Percentiles rank a stretch among this genome's conserved stretches.
phyloP scores from a whole-genome alignment of 2,888 invertebrate species.

The Eledone cirrhosa region DNA sequence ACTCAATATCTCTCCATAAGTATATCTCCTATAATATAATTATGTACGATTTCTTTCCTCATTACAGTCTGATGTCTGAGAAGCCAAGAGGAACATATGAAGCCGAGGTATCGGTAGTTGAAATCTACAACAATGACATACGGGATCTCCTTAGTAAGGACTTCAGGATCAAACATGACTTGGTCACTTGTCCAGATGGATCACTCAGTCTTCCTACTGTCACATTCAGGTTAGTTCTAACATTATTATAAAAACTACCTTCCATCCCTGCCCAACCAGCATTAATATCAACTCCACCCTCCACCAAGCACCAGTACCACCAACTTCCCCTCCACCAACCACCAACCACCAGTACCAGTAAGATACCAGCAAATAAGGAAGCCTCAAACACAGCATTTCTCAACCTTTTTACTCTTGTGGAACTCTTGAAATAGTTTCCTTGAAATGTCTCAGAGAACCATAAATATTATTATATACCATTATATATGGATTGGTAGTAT shows the following conservation, averaged over 20 bases:
- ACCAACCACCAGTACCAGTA: no score
- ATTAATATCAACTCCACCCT: background rate
- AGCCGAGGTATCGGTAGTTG: slow-evolving; percentile 59
- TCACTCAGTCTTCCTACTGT: slow-evolving; percentile 56
- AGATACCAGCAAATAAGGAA: no score
- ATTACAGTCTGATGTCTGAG: slow-evolving; percentile 53
- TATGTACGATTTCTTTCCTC: background rate
- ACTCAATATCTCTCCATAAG: no score
- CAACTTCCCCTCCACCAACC: no score
- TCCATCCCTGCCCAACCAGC: no score
- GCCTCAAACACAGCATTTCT: no score
- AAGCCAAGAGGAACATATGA: slow-evolving; percentile 49
- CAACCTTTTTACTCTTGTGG: no score
- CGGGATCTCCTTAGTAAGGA: slow-evolving; percentile 56
- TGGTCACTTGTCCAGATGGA: slow-evolving; percentile 55
- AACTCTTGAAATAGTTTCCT: no score
- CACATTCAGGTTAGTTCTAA: slow-evolving; percentile 49
- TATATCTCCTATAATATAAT: background rate
- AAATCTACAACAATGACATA: slow-evolving; percentile 63
- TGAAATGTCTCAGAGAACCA: no score
- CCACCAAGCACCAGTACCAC: no score
- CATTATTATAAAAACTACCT: background rate
- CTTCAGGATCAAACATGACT: slow-evolving; percentile 56
- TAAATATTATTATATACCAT: no score
- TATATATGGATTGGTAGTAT: no score